Evolutionary conservation across 2,113 vertebrate species (phyloP).

Genomic region (Jaculus jaculus): DNA sequence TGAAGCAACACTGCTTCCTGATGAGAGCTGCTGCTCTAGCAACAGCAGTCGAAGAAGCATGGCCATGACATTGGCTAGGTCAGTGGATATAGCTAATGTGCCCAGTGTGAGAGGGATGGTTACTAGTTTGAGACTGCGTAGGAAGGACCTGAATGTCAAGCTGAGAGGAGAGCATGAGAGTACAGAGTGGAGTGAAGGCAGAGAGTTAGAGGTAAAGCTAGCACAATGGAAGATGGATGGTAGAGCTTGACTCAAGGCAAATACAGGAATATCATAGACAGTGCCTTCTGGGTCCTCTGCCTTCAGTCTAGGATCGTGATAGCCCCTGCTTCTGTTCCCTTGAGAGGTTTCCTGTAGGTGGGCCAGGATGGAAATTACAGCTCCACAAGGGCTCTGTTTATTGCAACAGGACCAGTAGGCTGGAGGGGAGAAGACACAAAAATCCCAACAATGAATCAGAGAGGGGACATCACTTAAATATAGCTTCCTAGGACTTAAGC

Average conservation of each 20-base stretch:
- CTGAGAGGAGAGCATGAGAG: background rate
- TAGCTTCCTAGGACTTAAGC: background rate
- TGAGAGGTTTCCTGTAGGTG: background rate
- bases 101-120: background rate
- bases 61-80: background rate
- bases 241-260: background rate
- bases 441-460: too few species aligned
- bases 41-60: too few species aligned
- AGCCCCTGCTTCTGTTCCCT: background rate
- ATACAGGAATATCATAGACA: rapidly evolving
- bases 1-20: background rate
- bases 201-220: background rate
- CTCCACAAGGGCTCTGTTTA: too few species aligned
- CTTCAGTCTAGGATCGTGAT: background rate
- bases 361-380: background rate
- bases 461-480: too few species aligned
- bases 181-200: background rate
- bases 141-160: background rate
- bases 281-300: background rate
- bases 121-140: background rate
- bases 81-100: too few species aligned
- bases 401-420: background rate
- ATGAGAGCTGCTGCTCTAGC: background rate
- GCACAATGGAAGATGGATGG: background rate
- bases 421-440: background rate